phyloP scores from a whole-genome alignment of 2,888 invertebrate species.

The Morpho helenor region DNA sequence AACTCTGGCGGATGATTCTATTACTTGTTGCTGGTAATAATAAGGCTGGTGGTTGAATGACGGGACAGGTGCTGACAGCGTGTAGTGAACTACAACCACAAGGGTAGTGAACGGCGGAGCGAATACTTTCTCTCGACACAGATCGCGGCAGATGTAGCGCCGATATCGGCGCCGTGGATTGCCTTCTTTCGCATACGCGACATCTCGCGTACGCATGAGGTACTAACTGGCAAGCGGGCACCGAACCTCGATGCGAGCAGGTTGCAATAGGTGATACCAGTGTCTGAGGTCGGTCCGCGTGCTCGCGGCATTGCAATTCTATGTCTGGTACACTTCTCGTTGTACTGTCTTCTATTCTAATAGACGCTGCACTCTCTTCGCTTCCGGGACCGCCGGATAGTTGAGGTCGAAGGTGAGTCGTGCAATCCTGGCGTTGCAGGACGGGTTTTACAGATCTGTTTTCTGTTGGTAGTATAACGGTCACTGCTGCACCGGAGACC shows the following conservation, averaged over 20 bases:
- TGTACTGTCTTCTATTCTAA: constrained; percentile 82
- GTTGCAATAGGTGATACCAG: constrained; percentile 78
- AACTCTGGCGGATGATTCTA: constrained; percentile 93
- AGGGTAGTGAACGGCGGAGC: constrained; percentile 84
- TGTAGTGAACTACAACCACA: constrained; percentile 77
- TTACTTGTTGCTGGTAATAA: constrained; percentile 85
- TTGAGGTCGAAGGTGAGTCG: constrained; percentile 86
- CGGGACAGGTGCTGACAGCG: constrained; percentile 82
- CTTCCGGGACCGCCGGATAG: constrained; percentile 87
- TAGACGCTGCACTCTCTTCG: constrained; percentile 83
- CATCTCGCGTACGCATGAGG: constrained; percentile 82
- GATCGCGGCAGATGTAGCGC: constrained; percentile 89
- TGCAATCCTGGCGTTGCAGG: constrained; percentile 91
- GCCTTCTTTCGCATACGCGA: constrained; percentile 87
- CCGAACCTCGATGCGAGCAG: constrained; percentile 81
- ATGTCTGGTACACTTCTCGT: constrained; percentile 90
- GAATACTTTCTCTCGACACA: constrained; percentile 89
- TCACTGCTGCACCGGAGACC: constrained; percentile 81
- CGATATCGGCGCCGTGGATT: constrained; percentile 88
- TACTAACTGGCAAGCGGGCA: constrained; percentile 83
- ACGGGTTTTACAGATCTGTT: constrained; percentile 85
- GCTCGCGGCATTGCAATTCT: constrained; percentile 86
- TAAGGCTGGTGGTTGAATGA: constrained; percentile 84
- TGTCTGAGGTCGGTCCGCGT: constrained; percentile 74
- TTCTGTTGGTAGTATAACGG: constrained; percentile 69